Evolutionary conservation across 2,113 vertebrate species (phyloP), one percentile per base, ranked within the genome.

Genomic region (Formicarius rufipectus): DNA sequence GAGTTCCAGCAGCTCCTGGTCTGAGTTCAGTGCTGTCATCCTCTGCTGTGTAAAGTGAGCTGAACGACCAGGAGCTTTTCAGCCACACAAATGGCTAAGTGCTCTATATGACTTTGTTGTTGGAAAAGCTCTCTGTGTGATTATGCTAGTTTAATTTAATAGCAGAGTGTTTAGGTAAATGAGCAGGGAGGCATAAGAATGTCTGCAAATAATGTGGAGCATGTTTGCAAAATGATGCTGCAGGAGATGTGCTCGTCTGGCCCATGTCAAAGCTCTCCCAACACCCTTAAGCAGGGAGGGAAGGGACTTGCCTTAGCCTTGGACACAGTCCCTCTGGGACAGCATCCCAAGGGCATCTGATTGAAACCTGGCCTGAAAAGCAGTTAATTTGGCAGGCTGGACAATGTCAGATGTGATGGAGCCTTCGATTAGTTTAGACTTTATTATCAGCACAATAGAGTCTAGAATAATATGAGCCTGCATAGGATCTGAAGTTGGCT

Each of bases 161-260:
- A 86, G 94, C 72, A 90, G 91, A 37, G 84, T 88, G 76, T 89
- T 95, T 80, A 94, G 84, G 83, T 93, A 91, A 96, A 94, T 80
- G 96, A 95, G 64, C 71, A 87, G 91, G 94, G 89, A 96, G 90
- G 87, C 44, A 20, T 60, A 58, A 31, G 67, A 93, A 47, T 18
- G 62, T 60, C 71, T 96, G 67, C 71, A 90, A 62, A 88, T 91
- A 88, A 91, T 50, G 72, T 31, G 56, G 59, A 69, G 23, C 59
- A 4, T 47, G 94, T 75, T 59, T 88, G 60, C 75, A 88, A 47
- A 84, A 40, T n/a, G 83, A 77, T 78, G 67, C 72, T 83, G 71
- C 42, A 44, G 84, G 78, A 85, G 63, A 44, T 59, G 75, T 52
- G 75, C 79, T 90, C 25, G 42, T 55, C 63, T 81, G 67, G 59